A percentile compares a stretch with the other conserved stretches of the same genome.
phyloP scores from a whole-genome alignment of 1,140 invertebrate genomes.

The Physella acuta region DNA sequence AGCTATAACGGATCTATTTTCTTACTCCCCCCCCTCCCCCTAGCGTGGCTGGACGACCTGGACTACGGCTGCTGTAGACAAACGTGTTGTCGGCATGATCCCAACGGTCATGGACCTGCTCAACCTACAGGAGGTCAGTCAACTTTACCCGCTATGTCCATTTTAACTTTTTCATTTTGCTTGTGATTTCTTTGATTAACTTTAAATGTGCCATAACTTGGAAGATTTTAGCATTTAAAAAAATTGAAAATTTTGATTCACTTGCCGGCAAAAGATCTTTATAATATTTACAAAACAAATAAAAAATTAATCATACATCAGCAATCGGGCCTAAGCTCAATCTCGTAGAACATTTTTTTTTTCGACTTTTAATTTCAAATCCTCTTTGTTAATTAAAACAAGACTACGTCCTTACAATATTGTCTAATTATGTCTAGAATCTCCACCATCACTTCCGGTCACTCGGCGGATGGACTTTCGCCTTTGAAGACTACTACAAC shows the following conservation, averaged over 20 bases:
- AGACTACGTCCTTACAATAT: neutral
- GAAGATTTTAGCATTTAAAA: too few species aligned
- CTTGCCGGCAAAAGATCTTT: too few species aligned
- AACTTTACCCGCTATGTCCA: too few species aligned
- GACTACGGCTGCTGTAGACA: conserved; percentile 42
- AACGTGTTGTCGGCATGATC: conserved; percentile 39
- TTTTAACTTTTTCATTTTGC: too few species aligned
- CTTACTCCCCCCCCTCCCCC: too few species aligned
- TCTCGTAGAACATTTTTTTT: neutral
- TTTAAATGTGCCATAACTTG: too few species aligned
- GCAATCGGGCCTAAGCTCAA: too few species aligned
- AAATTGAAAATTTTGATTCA: too few species aligned
- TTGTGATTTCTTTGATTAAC: too few species aligned
- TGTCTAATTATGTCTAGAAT: conserved; percentile 40
- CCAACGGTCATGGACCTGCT: conserved; percentile 47
- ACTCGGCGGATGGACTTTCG: conserved; percentile 51
- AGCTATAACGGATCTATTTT: too few species aligned
- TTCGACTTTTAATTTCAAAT: neutral
- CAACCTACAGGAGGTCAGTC: conserved; percentile 39
- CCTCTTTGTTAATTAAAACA: neutral
- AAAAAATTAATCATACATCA: too few species aligned
- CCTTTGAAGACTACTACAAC: conserved; percentile 44
- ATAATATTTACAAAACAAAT: too few species aligned
- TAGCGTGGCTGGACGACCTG: conserved; percentile 48
- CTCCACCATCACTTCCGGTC: conserved; percentile 51